These are phyloP conservation scores for Mystacides longicornis DNA, from an alignment of 2,888 invertebrate species.

Conservation along the genomic window DNA sequence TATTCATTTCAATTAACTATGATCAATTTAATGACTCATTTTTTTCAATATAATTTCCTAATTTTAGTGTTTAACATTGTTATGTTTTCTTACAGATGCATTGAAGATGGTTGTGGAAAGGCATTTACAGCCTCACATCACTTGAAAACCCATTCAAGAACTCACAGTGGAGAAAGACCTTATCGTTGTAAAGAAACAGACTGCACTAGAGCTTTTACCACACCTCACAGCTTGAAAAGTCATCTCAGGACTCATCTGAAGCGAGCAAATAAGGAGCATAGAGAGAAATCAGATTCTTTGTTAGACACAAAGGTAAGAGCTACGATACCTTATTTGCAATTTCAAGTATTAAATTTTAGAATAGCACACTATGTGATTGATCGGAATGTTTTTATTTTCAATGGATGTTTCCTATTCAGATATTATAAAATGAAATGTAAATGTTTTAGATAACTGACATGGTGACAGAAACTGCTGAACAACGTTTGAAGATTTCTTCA, in stretches of 20 bases:
- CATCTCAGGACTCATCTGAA: slow-evolving; percentile 68
- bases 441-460: not conserved
- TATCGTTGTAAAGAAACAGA: slow-evolving; percentile 62
- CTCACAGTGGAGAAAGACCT: slow-evolving; percentile 75
- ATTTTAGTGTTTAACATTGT: not conserved
- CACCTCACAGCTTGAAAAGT: slow-evolving; percentile 74
- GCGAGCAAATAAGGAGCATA: not conserved
- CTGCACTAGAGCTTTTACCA: slow-evolving; percentile 74
- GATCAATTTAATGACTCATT: no score
- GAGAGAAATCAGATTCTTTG: not conserved
- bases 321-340: no score
- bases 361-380: no score
- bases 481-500: no score
- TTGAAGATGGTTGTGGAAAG: slow-evolving; percentile 78
- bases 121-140: slow-evolving; percentile 93
- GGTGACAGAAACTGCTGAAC: not conserved
- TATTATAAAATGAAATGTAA: no score
- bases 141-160: slow-evolving; percentile 81
- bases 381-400: no score
- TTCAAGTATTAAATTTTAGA: no score
- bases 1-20: no score
- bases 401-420: no score
- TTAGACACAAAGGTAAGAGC: no score
- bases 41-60: not conserved
- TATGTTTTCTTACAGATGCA: slow-evolving; percentile 52